Evolutionary conservation across 2,113 vertebrate genomes (phyloP), one percentile per base, ranked within the genome.

Genomic region (Microtus pennsylvanicus): DNA sequence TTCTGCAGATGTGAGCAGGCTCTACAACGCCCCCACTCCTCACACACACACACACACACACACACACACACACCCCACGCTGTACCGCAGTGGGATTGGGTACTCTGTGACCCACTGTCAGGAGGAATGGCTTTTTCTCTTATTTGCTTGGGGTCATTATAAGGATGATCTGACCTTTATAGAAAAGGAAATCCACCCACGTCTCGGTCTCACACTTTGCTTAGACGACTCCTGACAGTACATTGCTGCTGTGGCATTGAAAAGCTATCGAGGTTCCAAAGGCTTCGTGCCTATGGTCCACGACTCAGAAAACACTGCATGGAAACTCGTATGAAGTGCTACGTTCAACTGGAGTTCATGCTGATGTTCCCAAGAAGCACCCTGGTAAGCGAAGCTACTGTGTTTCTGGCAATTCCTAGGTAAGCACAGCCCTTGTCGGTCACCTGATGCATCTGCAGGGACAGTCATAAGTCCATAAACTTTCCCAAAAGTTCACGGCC

Each of bases 351-450:
- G 83, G 85, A 72, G 50, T 30, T 72, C 38, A 9, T 7, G 17
- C 72, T 67, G 92, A 19, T 50, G 80, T 76, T 92, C 90, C 86
- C 63, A 95, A 93, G 86, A 76, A 61, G 14, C 19, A 8, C 55
- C 7, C 55, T 30, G 61, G 63, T 50, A 22, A 24, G 45, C 4
- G 4, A 81, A 80, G 58, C 65, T 72, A 38, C 88, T 58, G 16
- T 6, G 6, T 30, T 85, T 76, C 65, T 86, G 47, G 58, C 63
- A 42, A 81, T 63, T 89, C 67, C 24, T 47, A 58, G 85, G 65
- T 63, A 63, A 90, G 45, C 50, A 2, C 2, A 61, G 50, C 19
- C 89, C 14, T 58, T 69, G 28, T 6, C 22, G 16, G 86, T 35
- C 77, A 16, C 0, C 21, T 30, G 72, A 77, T 30, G 42, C 4